These are phyloP conservation scores for Hyposmocoma kahamanoa DNA, from an alignment of 1,140 invertebrate species.

Conservation along the genomic window DNA sequence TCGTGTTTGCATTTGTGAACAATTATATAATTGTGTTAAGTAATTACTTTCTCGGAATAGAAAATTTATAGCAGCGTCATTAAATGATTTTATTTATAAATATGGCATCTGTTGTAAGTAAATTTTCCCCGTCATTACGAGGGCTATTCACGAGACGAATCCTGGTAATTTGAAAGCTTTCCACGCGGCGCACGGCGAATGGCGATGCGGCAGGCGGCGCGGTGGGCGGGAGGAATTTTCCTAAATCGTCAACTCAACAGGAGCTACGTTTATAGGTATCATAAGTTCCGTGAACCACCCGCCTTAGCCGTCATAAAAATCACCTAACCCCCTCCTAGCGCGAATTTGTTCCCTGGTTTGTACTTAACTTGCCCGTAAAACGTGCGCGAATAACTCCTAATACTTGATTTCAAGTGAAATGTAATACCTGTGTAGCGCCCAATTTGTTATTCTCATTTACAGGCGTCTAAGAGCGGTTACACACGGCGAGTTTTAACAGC, in stretches of 20 bases:
- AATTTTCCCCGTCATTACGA: slow-evolving; percentile 57
- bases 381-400: not conserved
- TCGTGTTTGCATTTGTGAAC: too few relatives aligned
- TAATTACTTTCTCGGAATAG: too few relatives aligned
- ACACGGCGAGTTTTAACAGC: too few relatives aligned
- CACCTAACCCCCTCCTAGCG: slow-evolving; percentile 30
- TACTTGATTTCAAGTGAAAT: too few relatives aligned
- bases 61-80: slow-evolving; percentile 10
- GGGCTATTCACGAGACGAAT: slow-evolving; percentile 54
- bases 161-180: slow-evolving; percentile 58
- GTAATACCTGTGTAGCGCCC: too few relatives aligned
- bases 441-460: too few relatives aligned
- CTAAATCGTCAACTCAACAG: slow-evolving; percentile 60
- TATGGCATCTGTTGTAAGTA: slow-evolving; percentile 32
- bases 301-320: slow-evolving; percentile 55
- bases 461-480: too few relatives aligned
- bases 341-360: slow-evolving; percentile 13
- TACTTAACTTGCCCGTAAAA: slow-evolving; percentile 4
- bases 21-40: too few relatives aligned
- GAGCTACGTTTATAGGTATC: slow-evolving; percentile 53
- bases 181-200: slow-evolving; percentile 25
- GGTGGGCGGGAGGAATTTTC: slow-evolving; percentile 45
- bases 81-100: slow-evolving; percentile 25
- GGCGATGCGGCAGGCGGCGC: slow-evolving; percentile 22
- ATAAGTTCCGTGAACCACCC: slow-evolving; percentile 54